phyloP scores from a whole-genome alignment of 1,140 invertebrate species.

The Drosophila oshimai region DNA sequence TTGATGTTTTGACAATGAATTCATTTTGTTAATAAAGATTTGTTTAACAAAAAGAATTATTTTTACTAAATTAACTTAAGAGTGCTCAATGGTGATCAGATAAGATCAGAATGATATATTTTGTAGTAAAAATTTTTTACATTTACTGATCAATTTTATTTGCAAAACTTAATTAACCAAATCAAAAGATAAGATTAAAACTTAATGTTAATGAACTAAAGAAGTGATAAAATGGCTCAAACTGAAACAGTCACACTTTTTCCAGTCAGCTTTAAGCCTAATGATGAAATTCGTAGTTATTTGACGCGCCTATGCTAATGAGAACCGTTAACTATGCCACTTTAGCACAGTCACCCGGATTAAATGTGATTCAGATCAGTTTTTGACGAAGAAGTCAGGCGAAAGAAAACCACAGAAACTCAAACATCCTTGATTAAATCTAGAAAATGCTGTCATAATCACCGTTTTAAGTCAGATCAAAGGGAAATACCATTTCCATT shows the following conservation, averaged over 20 bases:
- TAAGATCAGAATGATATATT: constrained; percentile 23
- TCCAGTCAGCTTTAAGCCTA: neutral
- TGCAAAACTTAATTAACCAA: too few species aligned
- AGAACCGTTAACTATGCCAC: constrained; percentile 5
- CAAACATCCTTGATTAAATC: constrained; percentile 38
- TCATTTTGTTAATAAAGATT: neutral
- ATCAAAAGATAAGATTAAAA: too few species aligned
- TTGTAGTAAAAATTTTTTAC: too few species aligned
- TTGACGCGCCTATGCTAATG: constrained; percentile 33
- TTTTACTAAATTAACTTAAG: constrained; percentile 16
- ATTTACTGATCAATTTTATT: too few species aligned
- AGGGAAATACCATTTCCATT: constrained; percentile 17
- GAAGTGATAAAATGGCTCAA: neutral
- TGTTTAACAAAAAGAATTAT: constrained; percentile 19
- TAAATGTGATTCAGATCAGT: constrained; percentile 32
- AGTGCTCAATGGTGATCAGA: neutral
- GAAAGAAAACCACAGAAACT: constrained; percentile 25
- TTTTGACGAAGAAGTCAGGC: neutral
- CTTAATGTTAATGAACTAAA: constrained; percentile 6
- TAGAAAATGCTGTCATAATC: neutral
- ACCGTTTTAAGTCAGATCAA: neutral
- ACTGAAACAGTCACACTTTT: constrained; percentile 9
- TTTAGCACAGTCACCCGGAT: constrained; percentile 30
- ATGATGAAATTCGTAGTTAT: constrained; percentile 22
- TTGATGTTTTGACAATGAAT: too few species aligned